Percentiles rank a stretch among this genome's conserved stretches.
Evolutionary conservation across 2,113 vertebrate genomes (phyloP).

Genomic region (Grammomys surdaster): DNA sequence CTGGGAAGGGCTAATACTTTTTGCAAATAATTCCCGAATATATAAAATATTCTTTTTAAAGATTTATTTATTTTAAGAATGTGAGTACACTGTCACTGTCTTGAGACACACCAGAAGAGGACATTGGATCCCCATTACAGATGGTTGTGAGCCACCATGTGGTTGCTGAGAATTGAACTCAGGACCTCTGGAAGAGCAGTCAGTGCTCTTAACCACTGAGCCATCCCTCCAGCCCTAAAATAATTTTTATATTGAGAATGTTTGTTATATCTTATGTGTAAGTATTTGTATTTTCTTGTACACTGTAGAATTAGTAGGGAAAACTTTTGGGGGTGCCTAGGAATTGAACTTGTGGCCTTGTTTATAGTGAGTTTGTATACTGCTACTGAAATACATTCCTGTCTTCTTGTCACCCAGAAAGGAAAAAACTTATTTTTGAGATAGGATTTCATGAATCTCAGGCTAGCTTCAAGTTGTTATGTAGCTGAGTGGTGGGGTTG

Average conservation of each 20-base stretch:
- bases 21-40: conserved; percentile 26
- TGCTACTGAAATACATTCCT: neutral
- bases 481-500: neutral
- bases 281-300: neutral
- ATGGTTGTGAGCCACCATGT: no score
- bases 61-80: no score
- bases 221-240: neutral
- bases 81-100: no score
- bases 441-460: neutral
- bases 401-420: neutral
- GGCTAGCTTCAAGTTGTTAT: neutral
- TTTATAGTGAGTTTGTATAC: neutral
- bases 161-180: no score
- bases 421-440: neutral
- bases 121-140: no score
- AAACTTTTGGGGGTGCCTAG: neutral
- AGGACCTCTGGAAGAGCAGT: no score
- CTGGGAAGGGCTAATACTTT: neutral
- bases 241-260: conserved; percentile 7
- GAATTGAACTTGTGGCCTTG: neutral
- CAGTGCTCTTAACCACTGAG: no score
- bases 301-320: neutral
- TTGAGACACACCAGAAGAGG: no score
- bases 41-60: neutral
- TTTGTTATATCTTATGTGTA: neutral